Evolutionary conservation across 2,797 vertebrate genomes (phyloP), one percentile per base, ranked within the genome.

Genomic region (Pygocentrus nattereri): DNA sequence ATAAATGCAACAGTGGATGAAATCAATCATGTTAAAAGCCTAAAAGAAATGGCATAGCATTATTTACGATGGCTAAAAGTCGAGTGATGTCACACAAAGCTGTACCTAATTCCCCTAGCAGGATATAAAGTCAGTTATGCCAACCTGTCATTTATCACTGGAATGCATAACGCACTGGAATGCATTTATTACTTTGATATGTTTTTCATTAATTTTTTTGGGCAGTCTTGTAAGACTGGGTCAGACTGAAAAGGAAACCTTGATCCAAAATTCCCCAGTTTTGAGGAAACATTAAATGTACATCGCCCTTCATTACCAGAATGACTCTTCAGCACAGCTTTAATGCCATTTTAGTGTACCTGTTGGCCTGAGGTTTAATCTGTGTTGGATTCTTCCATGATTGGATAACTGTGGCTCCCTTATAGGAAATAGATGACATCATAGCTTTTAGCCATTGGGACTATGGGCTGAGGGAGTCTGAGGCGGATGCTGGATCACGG

Each of bases 341-440:
- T 18, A 12, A 21, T 71, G 27, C 15, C 10, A 15, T 73, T 50
- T 74, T 58, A 41, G 21, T 77, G 8, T 52, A 77, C 61, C 62
- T 77, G 75, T 77, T 71, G 67, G 74, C 68, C 38, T 59, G 4
- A 56, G 19, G 12, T 21, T 54, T 30, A 52, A 61, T 12, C 23
- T 30, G 68, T 52, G 50, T 6, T 23, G 47, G 34, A 30, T 70
- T 31, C 47, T 44, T 82, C 47, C 27, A 27, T 49, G 31, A 61
- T 68, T 74, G 58, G 30, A 61, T 58, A 64, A 58, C 50, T 74
- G 50, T 78, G 65, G 49, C 79, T 76, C 69, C 75, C 78, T 61
- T 59, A 78, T 56, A 70, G 4, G n/a, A 25, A 62, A 49, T 83
- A 77, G 83, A 85, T 81, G 83, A 84, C 82, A 82, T 85, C 81